These are phyloP conservation scores for Tauraco erythrolophus DNA, from an alignment of 2,113 vertebrate genomes.

Conservation along the genomic window DNA sequence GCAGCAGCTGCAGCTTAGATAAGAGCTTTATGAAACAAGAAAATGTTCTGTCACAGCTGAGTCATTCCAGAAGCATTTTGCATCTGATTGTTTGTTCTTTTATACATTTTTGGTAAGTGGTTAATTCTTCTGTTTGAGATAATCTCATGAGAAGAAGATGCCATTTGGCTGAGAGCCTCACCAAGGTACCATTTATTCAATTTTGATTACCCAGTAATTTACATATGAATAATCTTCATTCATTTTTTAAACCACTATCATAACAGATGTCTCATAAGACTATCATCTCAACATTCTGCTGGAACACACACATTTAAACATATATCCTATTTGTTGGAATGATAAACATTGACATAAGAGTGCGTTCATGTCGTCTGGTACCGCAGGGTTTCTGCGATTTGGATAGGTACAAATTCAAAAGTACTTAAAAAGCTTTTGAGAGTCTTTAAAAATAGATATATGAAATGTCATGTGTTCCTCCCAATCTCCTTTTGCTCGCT, in stretches of 20 bases:
- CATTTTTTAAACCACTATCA: background rate
- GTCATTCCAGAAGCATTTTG: background rate
- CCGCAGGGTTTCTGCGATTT: background rate
- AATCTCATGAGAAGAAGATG: background rate
- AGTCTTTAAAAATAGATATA: constrained; percentile 4
- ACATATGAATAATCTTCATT: background rate
- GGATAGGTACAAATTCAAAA: background rate
- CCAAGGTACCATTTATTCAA: background rate
- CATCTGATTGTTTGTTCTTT: background rate
- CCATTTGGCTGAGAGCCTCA: background rate
- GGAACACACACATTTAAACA: background rate
- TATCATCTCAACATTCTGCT: background rate
- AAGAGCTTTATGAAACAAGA: background rate
- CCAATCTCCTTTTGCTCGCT: background rate
- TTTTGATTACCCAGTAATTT: background rate
- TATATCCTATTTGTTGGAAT: background rate
- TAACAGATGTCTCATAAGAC: background rate
- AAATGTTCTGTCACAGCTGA: background rate
- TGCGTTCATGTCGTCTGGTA: background rate
- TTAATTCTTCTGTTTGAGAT: background rate
- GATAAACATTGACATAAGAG: background rate
- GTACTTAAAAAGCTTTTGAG: background rate
- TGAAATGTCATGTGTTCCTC: background rate
- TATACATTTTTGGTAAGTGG: background rate
- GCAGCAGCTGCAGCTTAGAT: background rate